Percentiles rank a stretch among this genome's conserved stretches.
Evolutionary conservation across 2,888 invertebrate genomes (phyloP).

Genomic region (Camponotus fellah): DNA sequence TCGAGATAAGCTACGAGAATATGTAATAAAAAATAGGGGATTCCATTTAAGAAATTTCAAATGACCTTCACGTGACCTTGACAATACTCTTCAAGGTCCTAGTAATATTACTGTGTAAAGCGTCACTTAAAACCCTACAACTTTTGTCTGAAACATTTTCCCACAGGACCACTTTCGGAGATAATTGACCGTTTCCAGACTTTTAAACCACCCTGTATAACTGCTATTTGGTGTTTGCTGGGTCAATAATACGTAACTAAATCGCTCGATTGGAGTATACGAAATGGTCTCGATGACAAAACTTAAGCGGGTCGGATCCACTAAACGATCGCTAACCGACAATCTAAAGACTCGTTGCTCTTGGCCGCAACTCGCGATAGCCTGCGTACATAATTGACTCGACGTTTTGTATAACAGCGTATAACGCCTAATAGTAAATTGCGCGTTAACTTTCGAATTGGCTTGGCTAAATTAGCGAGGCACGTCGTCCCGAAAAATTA

Average conservation of each 20-base stretch:
- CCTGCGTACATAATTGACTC: slow-evolving; percentile 39
- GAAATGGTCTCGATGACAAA: slow-evolving; percentile 7
- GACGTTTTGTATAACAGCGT: slow-evolving; percentile 23
- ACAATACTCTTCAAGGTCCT: too few relatives aligned
- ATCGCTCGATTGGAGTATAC: not conserved
- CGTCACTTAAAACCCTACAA: too few relatives aligned
- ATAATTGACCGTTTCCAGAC: too few relatives aligned
- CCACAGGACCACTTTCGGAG: too few relatives aligned
- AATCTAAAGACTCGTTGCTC: slow-evolving; percentile 16
- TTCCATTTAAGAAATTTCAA: too few relatives aligned
- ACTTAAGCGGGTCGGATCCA: not conserved
- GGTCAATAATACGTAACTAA: not conserved
- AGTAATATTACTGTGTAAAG: too few relatives aligned
- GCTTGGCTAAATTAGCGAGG: slow-evolving; percentile 38
- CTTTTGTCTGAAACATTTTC: too few relatives aligned
- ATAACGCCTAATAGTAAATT: slow-evolving; percentile 37
- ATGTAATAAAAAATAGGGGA: too few relatives aligned
- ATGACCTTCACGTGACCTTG: too few relatives aligned
- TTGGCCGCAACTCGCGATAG: slow-evolving; percentile 11
- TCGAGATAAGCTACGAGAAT: too few relatives aligned
- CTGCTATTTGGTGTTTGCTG: too few relatives aligned
- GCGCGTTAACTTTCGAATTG: slow-evolving; percentile 47
- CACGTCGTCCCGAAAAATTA: slow-evolving; percentile 41
- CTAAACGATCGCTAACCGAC: not conserved
- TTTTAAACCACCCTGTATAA: too few relatives aligned